Percentiles rank a stretch among this genome's conserved stretches.
phyloP scores from a whole-genome alignment of 1,140 invertebrate genomes.

The Triops cancriformis region DNA sequence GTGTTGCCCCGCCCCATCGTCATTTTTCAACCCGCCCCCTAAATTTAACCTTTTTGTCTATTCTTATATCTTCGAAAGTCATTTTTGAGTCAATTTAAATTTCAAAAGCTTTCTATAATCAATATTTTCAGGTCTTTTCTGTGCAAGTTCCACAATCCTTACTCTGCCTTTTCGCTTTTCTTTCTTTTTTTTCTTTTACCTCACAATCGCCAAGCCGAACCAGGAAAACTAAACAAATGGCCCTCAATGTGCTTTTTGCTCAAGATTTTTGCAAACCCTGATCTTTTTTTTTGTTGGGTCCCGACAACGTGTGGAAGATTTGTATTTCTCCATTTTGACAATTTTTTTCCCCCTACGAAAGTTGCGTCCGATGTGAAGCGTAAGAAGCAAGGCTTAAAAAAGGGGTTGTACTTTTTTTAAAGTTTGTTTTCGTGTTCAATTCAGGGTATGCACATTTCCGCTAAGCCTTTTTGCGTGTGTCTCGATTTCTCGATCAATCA shows the following conservation, averaged over 20 bases:
- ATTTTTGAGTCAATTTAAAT: too few species aligned
- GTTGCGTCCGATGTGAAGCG: too few species aligned
- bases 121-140: background rate
- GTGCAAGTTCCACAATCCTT: background rate
- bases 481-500: background rate
- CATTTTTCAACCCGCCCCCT: background rate
- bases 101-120: too few species aligned
- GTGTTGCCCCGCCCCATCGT: background rate
- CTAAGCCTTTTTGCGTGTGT: background rate
- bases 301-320: background rate
- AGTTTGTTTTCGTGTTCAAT: background rate
- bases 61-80: too few species aligned
- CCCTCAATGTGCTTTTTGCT: background rate
- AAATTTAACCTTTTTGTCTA: background rate
- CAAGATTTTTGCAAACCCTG: background rate
- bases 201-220: background rate
- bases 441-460: conserved; percentile 12
- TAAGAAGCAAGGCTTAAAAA: background rate
- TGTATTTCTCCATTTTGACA: background rate
- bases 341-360: too few species aligned
- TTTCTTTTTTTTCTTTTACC: background rate
- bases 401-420: background rate
- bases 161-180: background rate
- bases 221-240: background rate
- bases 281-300: background rate